phyloP scores from a whole-genome alignment of 92 coral and sea anemone species.

The Bergia sp. region DNA sequence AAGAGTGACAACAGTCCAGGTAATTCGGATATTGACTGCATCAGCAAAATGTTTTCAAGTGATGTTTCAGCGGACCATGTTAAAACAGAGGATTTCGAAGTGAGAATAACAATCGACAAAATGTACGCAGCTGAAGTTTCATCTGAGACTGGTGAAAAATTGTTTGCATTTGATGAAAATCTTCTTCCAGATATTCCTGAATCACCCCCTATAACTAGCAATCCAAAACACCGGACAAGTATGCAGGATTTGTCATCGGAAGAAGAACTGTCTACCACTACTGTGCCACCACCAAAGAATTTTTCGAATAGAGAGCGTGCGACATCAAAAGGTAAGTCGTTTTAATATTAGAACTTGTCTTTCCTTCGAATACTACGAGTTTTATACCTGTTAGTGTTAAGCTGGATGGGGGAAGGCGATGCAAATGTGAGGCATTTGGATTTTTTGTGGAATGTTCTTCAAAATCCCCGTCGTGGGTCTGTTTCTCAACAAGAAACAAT shows the following conservation, averaged over 20 bases:
- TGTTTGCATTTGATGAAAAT: neutral
- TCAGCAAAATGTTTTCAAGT: slow-evolving; percentile 7
- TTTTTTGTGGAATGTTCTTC: too few species aligned
- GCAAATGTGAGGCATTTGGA: too few species aligned
- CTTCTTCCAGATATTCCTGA: neutral
- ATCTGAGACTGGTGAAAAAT: neutral
- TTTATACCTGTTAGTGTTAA: too few species aligned
- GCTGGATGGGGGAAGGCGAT: too few species aligned
- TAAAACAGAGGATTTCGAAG: slow-evolving; percentile 12
- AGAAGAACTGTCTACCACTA: neutral
- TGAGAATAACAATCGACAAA: slow-evolving; percentile 15
- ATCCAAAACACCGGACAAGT: neutral
- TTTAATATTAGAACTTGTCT: too few species aligned
- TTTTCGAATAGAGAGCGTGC: neutral
- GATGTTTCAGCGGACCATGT: neutral
- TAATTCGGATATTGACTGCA: neutral
- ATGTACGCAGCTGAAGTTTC: neutral
- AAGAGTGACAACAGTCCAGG: neutral
- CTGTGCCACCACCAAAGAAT: slow-evolving; percentile 13
- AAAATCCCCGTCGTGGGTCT: too few species aligned
- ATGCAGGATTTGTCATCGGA: neutral
- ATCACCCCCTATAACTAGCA: neutral
- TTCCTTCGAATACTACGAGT: too few species aligned
- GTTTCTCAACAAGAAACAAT: too few species aligned
- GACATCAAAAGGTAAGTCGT: neutral